Percentiles rank a stretch among this genome's conserved stretches.
Evolutionary conservation across 2,888 invertebrate genomes (phyloP).

Genomic region (Ptychoptera albimana): DNA sequence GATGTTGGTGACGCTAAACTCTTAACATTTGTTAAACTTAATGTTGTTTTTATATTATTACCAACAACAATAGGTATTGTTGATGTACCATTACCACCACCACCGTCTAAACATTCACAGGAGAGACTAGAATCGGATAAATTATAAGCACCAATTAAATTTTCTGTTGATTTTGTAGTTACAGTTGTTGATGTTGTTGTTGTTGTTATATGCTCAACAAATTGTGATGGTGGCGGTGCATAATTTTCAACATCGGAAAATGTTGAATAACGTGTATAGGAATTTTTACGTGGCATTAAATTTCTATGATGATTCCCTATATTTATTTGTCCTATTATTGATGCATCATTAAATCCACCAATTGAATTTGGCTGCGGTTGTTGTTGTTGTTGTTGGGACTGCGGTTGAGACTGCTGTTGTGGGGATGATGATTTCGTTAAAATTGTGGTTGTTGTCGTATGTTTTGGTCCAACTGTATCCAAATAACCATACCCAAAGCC

Average conservation of each 20-base stretch:
- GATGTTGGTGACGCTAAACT: constrained; percentile 23
- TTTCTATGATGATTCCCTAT: constrained; percentile 35
- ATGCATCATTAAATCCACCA: constrained; percentile 10
- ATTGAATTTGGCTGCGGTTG: constrained; percentile 30
- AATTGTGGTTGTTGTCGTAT: constrained; percentile 13
- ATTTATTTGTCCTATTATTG: constrained; percentile 30
- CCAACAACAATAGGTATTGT: constrained; percentile 10
- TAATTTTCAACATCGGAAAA: constrained; percentile 30
- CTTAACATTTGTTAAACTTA: constrained; percentile 21
- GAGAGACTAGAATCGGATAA: constrained; percentile 51
- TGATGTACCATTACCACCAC: constrained; percentile 1
- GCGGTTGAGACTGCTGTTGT: constrained; percentile 14
- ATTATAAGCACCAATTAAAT: constrained; percentile 48
- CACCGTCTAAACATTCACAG: constrained; percentile 47
- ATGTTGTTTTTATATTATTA: constrained; percentile 11
- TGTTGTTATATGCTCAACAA: constrained; percentile 31
- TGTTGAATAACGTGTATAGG: constrained; percentile 28
- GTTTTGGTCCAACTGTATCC: constrained; percentile 40
- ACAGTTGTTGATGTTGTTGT: constrained; percentile 31
- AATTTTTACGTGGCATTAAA: constrained; percentile 31
- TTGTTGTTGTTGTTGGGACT: constrained; percentile 28
- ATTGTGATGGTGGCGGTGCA: constrained; percentile 31
- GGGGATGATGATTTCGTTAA: not conserved
- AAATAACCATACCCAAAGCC: constrained; percentile 76
- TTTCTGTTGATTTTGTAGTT: constrained; percentile 68